Evolutionary conservation across 1,140 invertebrate species (phyloP).

Genomic region (Magallana ariakensis): DNA sequence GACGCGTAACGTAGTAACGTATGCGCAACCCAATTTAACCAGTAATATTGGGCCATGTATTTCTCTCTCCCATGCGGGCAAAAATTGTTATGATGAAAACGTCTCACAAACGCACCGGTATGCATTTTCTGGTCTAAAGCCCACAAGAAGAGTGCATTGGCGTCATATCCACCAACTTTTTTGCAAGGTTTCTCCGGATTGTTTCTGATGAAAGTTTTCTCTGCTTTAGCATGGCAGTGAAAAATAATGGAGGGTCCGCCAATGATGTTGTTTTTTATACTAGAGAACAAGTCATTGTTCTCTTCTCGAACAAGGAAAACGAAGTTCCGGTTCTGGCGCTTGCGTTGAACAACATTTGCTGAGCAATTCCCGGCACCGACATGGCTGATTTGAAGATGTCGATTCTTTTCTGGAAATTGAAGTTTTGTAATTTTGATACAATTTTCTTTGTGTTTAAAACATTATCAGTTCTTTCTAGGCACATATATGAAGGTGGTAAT

Average conservation of each 20-base stretch:
- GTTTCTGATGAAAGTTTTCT: slow-evolving; percentile 44
- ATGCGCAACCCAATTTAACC: slow-evolving; percentile 24
- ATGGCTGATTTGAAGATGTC: slow-evolving; percentile 63
- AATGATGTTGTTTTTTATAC: slow-evolving; percentile 47
- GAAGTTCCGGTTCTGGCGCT: neutral
- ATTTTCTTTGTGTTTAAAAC: no score
- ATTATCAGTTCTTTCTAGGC: no score
- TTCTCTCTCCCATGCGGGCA: slow-evolving; percentile 38
- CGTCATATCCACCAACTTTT: slow-evolving; percentile 40
- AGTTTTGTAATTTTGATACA: slow-evolving; percentile 47
- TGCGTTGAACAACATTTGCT: slow-evolving; percentile 50
- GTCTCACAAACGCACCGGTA: slow-evolving; percentile 51
- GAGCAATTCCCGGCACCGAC: slow-evolving; percentile 55
- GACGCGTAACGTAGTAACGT: no score
- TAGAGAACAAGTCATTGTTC: slow-evolving; percentile 52
- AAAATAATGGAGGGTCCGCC: slow-evolving; percentile 64
- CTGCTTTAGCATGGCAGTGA: slow-evolving; percentile 53
- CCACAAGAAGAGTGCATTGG: slow-evolving; percentile 39
- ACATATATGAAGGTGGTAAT: no score
- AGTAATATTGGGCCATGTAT: slow-evolving; percentile 38
- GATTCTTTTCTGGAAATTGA: slow-evolving; percentile 48
- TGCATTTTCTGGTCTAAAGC: slow-evolving; percentile 51
- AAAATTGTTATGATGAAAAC: slow-evolving; percentile 42
- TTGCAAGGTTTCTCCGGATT: slow-evolving; percentile 36
- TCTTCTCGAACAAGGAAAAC: slow-evolving; percentile 53